Evolutionary conservation across 2,888 invertebrate species (phyloP).

Genomic region (Scrobipalpa costella): DNA sequence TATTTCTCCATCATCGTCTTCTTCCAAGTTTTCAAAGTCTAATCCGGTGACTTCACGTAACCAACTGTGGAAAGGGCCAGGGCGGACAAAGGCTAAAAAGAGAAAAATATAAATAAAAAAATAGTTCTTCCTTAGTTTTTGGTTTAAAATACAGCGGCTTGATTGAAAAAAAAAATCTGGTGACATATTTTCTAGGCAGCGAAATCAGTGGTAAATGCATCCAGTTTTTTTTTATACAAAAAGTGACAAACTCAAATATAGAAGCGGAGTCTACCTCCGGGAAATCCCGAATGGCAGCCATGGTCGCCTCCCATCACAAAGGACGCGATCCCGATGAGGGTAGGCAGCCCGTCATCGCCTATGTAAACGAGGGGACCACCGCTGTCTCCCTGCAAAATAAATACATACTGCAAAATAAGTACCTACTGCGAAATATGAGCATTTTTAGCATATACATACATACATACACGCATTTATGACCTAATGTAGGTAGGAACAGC

Average conservation of each 20-base stretch:
- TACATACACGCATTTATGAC: too few species aligned
- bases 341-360: slow-evolving; percentile 45
- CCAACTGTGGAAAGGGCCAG: slow-evolving; percentile 69
- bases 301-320: slow-evolving; percentile 63
- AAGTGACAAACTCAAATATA: neutral
- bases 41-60: slow-evolving; percentile 55
- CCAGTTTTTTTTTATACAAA: neutral
- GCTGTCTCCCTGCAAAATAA: slow-evolving; percentile 62
- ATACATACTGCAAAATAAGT: neutral
- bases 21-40: slow-evolving; percentile 61
- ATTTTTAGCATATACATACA: too few species aligned
- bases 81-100: slow-evolving; percentile 61
- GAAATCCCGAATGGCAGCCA: slow-evolving; percentile 70
- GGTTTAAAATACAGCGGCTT: too few species aligned
- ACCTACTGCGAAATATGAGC: too few species aligned
- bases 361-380: slow-evolving; percentile 68
- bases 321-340: slow-evolving; percentile 64
- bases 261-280: slow-evolving; percentile 66
- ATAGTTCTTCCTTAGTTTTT: too few species aligned
- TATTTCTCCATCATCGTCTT: slow-evolving; percentile 40
- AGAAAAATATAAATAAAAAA: neutral
- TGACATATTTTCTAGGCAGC: too few species aligned
- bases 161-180: too few species aligned
- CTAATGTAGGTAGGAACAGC: neutral
- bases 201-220: too few species aligned